Base-by-base conservation (phyloP, 2,113 vertebrate species). In the Grantiella picta region DNA sequence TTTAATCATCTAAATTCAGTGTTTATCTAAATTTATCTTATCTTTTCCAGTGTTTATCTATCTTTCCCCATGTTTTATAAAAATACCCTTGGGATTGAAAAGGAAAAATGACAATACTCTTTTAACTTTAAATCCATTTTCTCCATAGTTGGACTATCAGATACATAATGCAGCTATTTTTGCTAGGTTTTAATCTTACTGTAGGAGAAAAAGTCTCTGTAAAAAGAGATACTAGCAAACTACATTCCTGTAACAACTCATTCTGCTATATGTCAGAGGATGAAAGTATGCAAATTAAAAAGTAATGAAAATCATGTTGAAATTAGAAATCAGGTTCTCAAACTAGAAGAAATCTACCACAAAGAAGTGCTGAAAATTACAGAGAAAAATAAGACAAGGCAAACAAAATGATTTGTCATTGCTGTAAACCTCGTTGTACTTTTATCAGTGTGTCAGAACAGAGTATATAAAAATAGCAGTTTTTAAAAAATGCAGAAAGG, bases 21-120 rank as follows among this genome's bases (percentile, higher is more conserved):
- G 1, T 21, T 90, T 81, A 38, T 69, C 18, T 79, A 61, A 47
- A 44, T 61, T 68, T 68, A 3, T 3, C 44, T 44, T 44, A 64
- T 3, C 42, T 44, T 44, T 54, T 68, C 63, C 16, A 28, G 4
- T 16, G 1, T 21, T 90, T 81, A 36, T 69, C 21, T 59, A n/a
- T 72, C 15, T 69, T 86, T 23, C 15, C 13, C 15, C 11, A 56
- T 2, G 7, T 3, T 53, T 64, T 70, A 9, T 40, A 57, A 66
- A 70, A 92, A 69, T 12, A 24, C 1, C 5, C 17, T 36, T 49
- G 25, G 45, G 18, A 36, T 10, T 82, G 25, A 71, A 52, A 12
- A 60, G 7, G 5, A 54, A 77, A 72, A 76, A 54, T 19, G 0
- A 22, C 29, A 69, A 56, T 47, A 56, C 0, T 0, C 1, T 53